These are phyloP conservation scores for Phoenicopterus ruber DNA, from an alignment of 2,113 vertebrate genomes.

Conservation along the genomic window DNA sequence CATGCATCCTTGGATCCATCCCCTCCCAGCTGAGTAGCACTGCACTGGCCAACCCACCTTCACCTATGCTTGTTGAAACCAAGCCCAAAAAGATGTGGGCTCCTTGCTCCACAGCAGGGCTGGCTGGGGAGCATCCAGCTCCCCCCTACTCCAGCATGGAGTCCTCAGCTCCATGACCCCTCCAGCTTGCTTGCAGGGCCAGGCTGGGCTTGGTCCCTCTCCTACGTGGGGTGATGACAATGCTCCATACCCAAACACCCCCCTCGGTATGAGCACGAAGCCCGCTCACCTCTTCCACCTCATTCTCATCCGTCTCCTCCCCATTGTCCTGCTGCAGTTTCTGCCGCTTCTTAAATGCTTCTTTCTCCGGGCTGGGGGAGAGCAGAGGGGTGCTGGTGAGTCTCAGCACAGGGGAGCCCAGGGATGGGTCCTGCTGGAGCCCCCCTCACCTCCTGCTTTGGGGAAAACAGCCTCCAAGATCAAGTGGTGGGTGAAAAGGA, in stretches of 20 bases:
- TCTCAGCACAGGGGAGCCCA: fast-evolving
- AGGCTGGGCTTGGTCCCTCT: background rate
- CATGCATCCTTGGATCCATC: background rate
- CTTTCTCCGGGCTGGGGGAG: slow-evolving; percentile 83
- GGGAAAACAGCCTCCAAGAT: background rate
- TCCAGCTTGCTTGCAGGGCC: background rate
- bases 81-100: background rate
- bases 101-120: background rate
- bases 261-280: fast-evolving
- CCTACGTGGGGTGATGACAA: fast-evolving
- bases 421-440: fast-evolving
- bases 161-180: fast-evolving
- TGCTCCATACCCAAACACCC: background rate
- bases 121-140: background rate
- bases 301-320: slow-evolving; percentile 84
- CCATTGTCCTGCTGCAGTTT: slow-evolving; percentile 85
- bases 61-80: background rate
- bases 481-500: fast-evolving
- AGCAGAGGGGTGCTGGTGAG: background rate
- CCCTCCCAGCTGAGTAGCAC: background rate
- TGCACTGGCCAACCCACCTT: background rate
- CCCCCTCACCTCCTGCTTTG: background rate
- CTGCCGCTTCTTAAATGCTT: slow-evolving; percentile 86
- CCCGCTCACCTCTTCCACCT: slow-evolving; percentile 81
- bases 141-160: background rate